These are phyloP conservation scores for Drosophila aldrichi DNA, from an alignment of 2,888 invertebrate species.

Conservation along the genomic window DNA sequence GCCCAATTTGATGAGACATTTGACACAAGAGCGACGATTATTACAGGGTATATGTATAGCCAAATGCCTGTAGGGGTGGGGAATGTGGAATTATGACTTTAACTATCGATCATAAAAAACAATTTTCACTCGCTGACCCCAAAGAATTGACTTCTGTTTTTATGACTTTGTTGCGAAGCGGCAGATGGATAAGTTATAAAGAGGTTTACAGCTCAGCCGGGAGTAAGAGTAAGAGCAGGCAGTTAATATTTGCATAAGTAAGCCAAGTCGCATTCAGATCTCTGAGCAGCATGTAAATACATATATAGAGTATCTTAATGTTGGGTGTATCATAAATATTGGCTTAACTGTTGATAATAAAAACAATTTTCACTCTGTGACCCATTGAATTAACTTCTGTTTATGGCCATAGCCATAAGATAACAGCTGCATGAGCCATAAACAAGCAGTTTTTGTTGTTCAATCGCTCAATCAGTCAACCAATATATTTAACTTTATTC, in stretches of 20 bases:
- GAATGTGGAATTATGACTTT: slow-evolving; percentile 41
- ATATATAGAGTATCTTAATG: slow-evolving; percentile 7
- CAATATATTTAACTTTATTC: slow-evolving; percentile 51
- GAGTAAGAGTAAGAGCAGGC: neutral
- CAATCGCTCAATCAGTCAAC: slow-evolving; percentile 7
- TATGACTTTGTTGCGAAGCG: slow-evolving; percentile 1
- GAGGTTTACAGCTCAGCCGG: neutral
- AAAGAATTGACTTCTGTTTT: slow-evolving; percentile 60
- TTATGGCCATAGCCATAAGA: slow-evolving; percentile 19
- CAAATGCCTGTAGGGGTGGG: slow-evolving; percentile 12
- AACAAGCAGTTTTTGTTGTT: neutral
- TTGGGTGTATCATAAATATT: neutral
- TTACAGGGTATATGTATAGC: slow-evolving; percentile 17
- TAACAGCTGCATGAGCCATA: slow-evolving; percentile 17
- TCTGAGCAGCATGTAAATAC: neutral
- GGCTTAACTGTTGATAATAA: slow-evolving; percentile 49
- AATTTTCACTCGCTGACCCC: slow-evolving; percentile 72
- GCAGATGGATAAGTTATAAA: slow-evolving; percentile 13
- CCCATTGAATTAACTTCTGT: slow-evolving; percentile 62
- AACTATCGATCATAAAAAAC: slow-evolving; percentile 68
- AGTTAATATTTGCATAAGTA: slow-evolving; percentile 9
- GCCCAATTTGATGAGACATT: slow-evolving; percentile 43
- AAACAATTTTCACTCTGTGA: slow-evolving; percentile 47
- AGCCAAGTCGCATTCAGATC: neutral
- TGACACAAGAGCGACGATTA: slow-evolving; percentile 45